phyloP scores from a whole-genome alignment of 1,140 invertebrate genomes.

The Cotesia typhae region DNA sequence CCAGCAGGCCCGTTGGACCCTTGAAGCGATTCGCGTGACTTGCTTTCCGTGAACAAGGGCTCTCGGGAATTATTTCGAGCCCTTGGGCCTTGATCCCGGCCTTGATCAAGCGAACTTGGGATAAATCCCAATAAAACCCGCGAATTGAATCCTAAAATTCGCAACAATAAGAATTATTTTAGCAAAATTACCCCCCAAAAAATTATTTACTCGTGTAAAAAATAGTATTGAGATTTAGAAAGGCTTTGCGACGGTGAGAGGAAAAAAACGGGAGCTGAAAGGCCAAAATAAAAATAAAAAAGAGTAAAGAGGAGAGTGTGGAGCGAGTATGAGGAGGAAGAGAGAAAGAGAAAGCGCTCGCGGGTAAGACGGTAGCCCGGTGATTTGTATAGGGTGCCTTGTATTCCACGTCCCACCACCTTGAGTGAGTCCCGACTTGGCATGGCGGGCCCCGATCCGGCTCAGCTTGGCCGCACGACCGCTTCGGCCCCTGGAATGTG shows the following conservation, averaged over 20 bases:
- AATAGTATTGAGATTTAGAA: conserved; percentile 3
- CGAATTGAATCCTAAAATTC: too few relatives aligned
- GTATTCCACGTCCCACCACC: conserved; percentile 55
- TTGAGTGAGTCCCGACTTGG: conserved; percentile 39
- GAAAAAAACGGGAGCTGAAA: conserved; percentile 10
- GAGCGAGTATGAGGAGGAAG: conserved; percentile 1
- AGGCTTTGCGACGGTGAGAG: not conserved
- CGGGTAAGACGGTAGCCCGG: conserved; percentile 61
- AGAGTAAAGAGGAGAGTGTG: conserved; percentile 12
- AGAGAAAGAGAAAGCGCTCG: conserved; percentile 44
- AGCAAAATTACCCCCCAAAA: too few relatives aligned
- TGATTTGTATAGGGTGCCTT: conserved; percentile 61
- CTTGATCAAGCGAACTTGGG: not conserved
- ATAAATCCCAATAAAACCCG: too few relatives aligned
- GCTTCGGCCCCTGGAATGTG: conserved; percentile 35
- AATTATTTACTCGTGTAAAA: not conserved
- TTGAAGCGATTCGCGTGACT: conserved; percentile 28
- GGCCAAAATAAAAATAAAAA: conserved; percentile 13
- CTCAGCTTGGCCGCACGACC: conserved; percentile 43
- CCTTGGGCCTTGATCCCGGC: conserved; percentile 7
- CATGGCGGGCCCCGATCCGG: conserved; percentile 41
- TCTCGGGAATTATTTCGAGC: conserved; percentile 26
- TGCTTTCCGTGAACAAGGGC: conserved; percentile 22
- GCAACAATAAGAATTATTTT: too few relatives aligned
- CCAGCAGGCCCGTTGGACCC: conserved; percentile 20